Evolutionary conservation across 2,797 vertebrate genomes (phyloP), one percentile per base, ranked within the genome.

Genomic region (Channa striata): DNA sequence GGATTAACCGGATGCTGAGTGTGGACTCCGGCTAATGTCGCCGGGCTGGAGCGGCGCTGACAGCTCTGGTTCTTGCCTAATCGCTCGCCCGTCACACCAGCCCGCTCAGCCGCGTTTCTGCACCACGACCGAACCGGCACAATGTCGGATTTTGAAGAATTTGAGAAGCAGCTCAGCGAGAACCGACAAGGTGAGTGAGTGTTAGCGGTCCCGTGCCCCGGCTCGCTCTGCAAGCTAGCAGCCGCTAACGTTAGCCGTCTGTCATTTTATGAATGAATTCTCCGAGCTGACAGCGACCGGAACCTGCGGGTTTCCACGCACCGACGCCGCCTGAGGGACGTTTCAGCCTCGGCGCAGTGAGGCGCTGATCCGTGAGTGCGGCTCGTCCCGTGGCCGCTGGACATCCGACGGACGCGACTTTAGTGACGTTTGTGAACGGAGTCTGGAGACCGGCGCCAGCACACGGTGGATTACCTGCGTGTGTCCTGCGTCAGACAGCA

Each of bases 91-190:
- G 8, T 10, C 54, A 42, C 19, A 40, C 33, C 0, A 10, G 0
- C 30, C 59, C 14, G 8, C 63, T 44, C 69, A 33, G 72, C 57
- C 1, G 0, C 11, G 0, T 59, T 42, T 51, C 11, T 7, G 0
- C 21, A 12, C 39, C 14, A n/a, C 11, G 4, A 44, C 0, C 10
- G 1, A 11, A 11, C 43, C 12, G 25, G 1, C 1, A 56, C 0
- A 8, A 93, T 93, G 93, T 92, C 93, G 20, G 93, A 94, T 71
- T 94, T 94, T 61, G 93, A 93, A 52, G 93, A 94, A 89, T 94
- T 94, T 69, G 93, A 94, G 83, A 94, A 93, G 23, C 93, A 94
- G 77, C 86, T 94, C 54, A 93, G 87, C 64, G 92, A 93, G 66
- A 94, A 94, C 44, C 90, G 92, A 25, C 93, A 93, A 85, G 93